These are phyloP conservation scores for Dasyornis broadbenti DNA, from an alignment of 2,113 vertebrate species.

Conservation along the genomic window DNA sequence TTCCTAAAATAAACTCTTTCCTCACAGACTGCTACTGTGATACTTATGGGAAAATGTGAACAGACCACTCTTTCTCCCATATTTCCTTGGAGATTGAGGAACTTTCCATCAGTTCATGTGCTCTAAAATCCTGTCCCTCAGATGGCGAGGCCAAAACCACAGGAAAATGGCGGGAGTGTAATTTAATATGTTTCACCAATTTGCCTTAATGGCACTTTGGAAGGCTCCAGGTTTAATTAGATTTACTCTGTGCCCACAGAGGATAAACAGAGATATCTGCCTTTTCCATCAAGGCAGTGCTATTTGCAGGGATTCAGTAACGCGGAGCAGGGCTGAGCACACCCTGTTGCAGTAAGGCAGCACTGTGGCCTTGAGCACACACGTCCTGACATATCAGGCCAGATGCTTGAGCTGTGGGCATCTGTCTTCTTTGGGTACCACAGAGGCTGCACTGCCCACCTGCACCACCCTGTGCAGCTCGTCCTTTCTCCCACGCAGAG, in stretches of 20 bases:
- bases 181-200: slow-evolving; percentile 20
- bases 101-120: slow-evolving; percentile 37
- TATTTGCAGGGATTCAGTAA: not conserved
- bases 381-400: not conserved
- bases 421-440: not conserved
- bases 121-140: not conserved
- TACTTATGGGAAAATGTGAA: slow-evolving; percentile 31
- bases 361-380: not conserved
- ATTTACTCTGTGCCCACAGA: slow-evolving; percentile 35
- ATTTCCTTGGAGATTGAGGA: slow-evolving; percentile 9
- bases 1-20: slow-evolving; percentile 71
- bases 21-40: slow-evolving; percentile 43
- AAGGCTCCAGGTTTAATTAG: slow-evolving; percentile 39
- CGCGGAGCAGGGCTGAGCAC: not conserved
- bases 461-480: not conserved
- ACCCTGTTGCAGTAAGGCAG: not conserved
- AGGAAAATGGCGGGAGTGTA: slow-evolving; percentile 4
- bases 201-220: slow-evolving; percentile 16
- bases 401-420: not conserved
- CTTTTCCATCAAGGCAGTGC: not conserved
- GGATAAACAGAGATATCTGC: slow-evolving; percentile 25
- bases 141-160: not conserved
- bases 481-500: not conserved
- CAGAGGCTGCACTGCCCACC: not conserved
- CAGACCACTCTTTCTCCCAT: slow-evolving; percentile 35